Conservation (phyloP, 1,140 invertebrate genomes). For the Drosophila prosaltans region DNA sequence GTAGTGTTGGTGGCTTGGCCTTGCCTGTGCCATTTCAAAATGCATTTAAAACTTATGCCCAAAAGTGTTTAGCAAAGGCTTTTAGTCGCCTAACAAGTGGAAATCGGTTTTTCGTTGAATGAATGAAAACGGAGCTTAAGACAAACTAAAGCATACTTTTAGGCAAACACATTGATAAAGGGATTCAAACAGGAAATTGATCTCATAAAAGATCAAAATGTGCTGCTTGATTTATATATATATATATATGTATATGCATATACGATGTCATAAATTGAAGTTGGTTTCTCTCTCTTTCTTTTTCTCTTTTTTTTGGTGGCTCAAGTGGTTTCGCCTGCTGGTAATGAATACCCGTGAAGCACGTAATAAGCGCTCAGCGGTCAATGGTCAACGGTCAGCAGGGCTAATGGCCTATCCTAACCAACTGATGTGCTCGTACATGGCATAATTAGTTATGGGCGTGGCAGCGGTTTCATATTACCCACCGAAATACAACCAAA, state of each 20-base stretch:
- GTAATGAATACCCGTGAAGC: slow-evolving; percentile 48
- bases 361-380: slow-evolving; percentile 40
- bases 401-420: slow-evolving; percentile 41
- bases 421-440: slow-evolving; percentile 15
- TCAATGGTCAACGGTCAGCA: slow-evolving; percentile 38
- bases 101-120: neutral
- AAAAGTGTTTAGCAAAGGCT: slow-evolving; percentile 7
- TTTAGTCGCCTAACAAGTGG: slow-evolving; percentile 6
- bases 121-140: neutral
- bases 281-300: too few relatives aligned
- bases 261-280: too few relatives aligned
- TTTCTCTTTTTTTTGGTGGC: neutral
- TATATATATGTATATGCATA: too few relatives aligned
- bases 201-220: too few relatives aligned
- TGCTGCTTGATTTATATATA: too few relatives aligned
- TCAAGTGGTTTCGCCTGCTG: slow-evolving; percentile 26
- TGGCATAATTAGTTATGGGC: slow-evolving; percentile 67
- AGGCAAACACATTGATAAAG: neutral
- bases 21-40: slow-evolving; percentile 7
- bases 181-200: too few relatives aligned
- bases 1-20: neutral
- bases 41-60: slow-evolving; percentile 17
- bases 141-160: neutral
- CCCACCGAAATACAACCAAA: slow-evolving; percentile 17
- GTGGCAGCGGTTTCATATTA: slow-evolving; percentile 56